Base-by-base conservation (phyloP, 2,113 vertebrate species). In the Prunella himalayana region DNA sequence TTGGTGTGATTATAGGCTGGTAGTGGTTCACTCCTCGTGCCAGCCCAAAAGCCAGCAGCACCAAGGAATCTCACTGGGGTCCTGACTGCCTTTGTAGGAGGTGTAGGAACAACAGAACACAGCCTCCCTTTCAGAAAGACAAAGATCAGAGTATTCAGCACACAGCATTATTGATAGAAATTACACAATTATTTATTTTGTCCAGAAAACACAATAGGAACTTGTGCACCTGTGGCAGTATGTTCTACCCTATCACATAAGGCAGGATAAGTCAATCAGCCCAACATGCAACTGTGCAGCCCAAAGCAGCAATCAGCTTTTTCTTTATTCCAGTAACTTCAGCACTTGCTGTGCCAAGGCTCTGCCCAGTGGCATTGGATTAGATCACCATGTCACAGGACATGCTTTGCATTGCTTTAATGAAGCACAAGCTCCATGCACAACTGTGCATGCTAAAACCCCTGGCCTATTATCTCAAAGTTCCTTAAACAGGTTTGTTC, bases 251-350 rank as follows among this genome's bases (percentile, higher is more conserved):
- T 61, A 28, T 37, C 25, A 20, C 22, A 7, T 9, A 9, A 56
- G 13, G 41, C 13, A 25, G 13, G 13, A 1, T 22, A 50, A 82
- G 8, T 51, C 50, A 76, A 47, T 39, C 63, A 76, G 69, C 13
- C 4, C 53, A 49, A 22, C 0, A 1, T 30, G 28, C 16, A 80
- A 65, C 23, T 28, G 15, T 4, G 13, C 0, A 1, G 35, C n/a
- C 47, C 45, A 51, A 44, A 59, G 33, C 2, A 64, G 61, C 31
- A 88, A 76, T 35, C n/a, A 41, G 24, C 7, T 72, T 86, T 71
- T 78, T 28, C 33, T 68, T 71, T 69, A 51, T 51, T 47, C 72
- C 77, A 83, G 10, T 30, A 60, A 72, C 30, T 91, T 83, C 30
- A 68, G 16, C 18, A 25, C 9, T 14, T 14, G 41, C 11, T 60